Percentiles rank a stretch among this genome's conserved stretches.
These are phyloP conservation scores for Drosophila micromelanica DNA, from an alignment of 1,140 invertebrate species.

Conservation along the genomic window DNA sequence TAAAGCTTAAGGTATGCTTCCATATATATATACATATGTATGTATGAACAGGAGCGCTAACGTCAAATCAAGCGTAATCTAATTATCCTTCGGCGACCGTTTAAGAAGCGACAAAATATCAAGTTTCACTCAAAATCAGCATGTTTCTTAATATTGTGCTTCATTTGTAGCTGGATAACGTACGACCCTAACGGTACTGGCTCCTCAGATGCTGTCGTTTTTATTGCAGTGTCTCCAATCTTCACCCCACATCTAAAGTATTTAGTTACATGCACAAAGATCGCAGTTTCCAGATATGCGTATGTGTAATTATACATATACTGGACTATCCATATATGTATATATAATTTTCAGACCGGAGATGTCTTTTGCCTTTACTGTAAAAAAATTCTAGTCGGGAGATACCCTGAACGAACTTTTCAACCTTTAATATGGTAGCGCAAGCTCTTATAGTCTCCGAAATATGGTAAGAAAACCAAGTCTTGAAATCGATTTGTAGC, in stretches of 20 bases:
- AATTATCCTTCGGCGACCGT: conserved; percentile 53
- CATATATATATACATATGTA: conserved; percentile 1
- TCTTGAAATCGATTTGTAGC: too few relatives aligned
- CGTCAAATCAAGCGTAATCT: conserved; percentile 74
- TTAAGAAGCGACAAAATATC: conserved; percentile 77
- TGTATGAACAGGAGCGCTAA: conserved; percentile 48
- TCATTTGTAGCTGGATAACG: conserved; percentile 61
- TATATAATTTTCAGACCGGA: too few relatives aligned
- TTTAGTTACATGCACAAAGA: conserved; percentile 51
- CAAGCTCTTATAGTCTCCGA: too few relatives aligned
- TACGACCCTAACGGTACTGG: conserved; percentile 58
- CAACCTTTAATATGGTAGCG: too few relatives aligned
- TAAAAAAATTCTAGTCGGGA: too few relatives aligned
- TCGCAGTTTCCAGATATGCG: not conserved
- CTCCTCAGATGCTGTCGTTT: conserved; percentile 4
- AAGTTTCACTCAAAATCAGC: conserved; percentile 68
- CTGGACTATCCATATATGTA: too few relatives aligned
- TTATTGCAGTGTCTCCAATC: conserved; percentile 18
- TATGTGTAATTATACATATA: not conserved
- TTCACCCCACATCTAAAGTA: conserved; percentile 32
- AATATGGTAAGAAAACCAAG: too few relatives aligned
- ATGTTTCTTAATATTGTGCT: conserved; percentile 63
- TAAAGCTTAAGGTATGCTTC: conserved; percentile 24
- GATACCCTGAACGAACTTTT: too few relatives aligned
- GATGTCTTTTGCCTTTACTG: too few relatives aligned